phyloP scores from a whole-genome alignment of 2,113 vertebrate genomes.

The Psittacara wagleri region DNA sequence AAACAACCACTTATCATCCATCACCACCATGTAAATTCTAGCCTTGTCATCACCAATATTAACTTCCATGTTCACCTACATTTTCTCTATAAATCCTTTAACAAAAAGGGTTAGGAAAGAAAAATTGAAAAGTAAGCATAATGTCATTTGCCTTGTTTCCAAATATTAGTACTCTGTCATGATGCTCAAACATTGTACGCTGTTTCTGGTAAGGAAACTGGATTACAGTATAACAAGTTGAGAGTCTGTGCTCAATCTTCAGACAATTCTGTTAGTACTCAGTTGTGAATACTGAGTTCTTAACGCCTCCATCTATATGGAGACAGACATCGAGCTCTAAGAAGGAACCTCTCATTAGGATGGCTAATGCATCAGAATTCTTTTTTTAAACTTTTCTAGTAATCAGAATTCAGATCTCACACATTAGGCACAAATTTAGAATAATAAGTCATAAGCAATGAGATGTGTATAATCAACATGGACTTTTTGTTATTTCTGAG shows the following conservation, averaged over 20 bases:
- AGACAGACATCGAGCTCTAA: background rate
- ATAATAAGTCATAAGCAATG: constrained; percentile 29
- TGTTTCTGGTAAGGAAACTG: background rate
- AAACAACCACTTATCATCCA: background rate
- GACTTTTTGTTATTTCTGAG: constrained; percentile 45
- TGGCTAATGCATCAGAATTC: background rate
- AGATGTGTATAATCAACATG: background rate
- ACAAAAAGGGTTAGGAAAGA: background rate
- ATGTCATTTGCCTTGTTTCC: background rate
- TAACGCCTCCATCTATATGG: background rate
- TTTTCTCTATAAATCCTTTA: background rate
- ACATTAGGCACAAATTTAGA: constrained; percentile 31
- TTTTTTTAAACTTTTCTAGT: background rate
- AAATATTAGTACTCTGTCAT: background rate
- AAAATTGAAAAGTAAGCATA: background rate
- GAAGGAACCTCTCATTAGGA: background rate
- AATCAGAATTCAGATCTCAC: background rate
- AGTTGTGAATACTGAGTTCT: background rate
- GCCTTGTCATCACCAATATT: background rate
- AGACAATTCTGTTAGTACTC: background rate
- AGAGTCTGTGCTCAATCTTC: background rate
- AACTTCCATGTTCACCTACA: background rate
- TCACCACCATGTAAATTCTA: background rate
- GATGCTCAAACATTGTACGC: background rate
- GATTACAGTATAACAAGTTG: background rate